A percentile compares a stretch with the other conserved stretches of the same genome.
These are phyloP conservation scores for Loris lydekkerianus DNA, from an alignment of 2,797 vertebrate genomes.

Conservation along the genomic window DNA sequence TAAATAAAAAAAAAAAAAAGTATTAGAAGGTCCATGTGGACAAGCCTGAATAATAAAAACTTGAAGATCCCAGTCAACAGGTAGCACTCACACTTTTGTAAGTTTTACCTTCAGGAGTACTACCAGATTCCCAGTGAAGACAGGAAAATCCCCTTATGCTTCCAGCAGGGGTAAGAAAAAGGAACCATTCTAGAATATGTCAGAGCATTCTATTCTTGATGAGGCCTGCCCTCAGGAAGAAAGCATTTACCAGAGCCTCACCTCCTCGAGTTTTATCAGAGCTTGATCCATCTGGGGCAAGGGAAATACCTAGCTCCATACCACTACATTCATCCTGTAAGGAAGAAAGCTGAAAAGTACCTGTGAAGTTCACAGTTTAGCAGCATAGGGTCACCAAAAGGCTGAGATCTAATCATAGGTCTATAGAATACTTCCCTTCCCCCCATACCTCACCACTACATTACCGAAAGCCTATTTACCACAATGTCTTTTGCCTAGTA, in stretches of 20 bases:
- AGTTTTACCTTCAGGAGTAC: neutral
- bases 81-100: neutral
- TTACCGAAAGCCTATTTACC: neutral
- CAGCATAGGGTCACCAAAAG: neutral
- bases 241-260: neutral
- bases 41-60: neutral
- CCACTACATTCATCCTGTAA: neutral
- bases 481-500: neutral
- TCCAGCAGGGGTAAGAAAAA: neutral
- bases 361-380: neutral
- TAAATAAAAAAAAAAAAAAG: neutral
- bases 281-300: neutral
- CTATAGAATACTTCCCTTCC: neutral
- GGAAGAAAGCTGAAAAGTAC: neutral
- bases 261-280: neutral
- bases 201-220: slow-evolving; percentile 7
- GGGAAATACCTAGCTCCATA: neutral
- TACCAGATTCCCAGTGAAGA: neutral
- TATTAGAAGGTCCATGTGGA: neutral
- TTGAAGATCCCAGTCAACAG: neutral
- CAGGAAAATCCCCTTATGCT: neutral
- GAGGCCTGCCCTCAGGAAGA: slow-evolving; percentile 4
- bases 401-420: neutral
- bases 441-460: neutral
- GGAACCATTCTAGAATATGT: neutral